Base-by-base conservation (phyloP, 2,888 invertebrate species). In the Hypomecis atomaria region DNA sequence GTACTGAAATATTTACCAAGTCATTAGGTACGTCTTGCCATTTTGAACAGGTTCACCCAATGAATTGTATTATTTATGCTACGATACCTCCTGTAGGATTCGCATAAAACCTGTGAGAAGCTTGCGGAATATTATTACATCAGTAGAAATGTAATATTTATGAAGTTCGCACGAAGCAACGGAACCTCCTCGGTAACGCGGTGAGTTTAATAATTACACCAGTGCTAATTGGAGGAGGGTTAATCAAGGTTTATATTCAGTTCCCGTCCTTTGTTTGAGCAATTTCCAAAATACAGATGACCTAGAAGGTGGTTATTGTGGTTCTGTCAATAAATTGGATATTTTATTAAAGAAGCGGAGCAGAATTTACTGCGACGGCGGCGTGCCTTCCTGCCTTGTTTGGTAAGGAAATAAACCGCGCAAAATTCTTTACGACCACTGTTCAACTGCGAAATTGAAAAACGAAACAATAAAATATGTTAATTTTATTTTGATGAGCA, bases 261-360 rank as follows among this genome's bases (percentile, higher is more conserved):
- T 45, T 50, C 50, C 23, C 55, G 45, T 48, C n/a, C 49, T 40
- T 52, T 66, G 43, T 55, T 53, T 60, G 23, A 23, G 23, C 23
- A 71, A 59, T 55, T 68, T 57, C 61, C 65, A 60, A 69, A 72
- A 64, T 58, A 64, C 38, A 52, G 66, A 73, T 71, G 65, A 59
- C 56, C 66, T 72, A 67, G 69, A 62, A 64, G 67, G 66, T 76
- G 70, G 72, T 74, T 75, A 74, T 74, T 73, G 72, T 65, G 66
- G 73, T 67, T 75, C 70, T 74, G 75, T 78, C 79, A 73, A 83
- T 83, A 82, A 83, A 81, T 82, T 82, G 73, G 76, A 82, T 79
- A 83, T 81, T 83, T 85, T 82, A 85, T 77, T 73, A 73, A 74
- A 60, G 70, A 73, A 71, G 71, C 68, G 66, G 69, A 72, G 71